Percentiles rank a stretch among this genome's conserved stretches.
Conservation (phyloP, 2,888 invertebrate genomes). For the Minunthozetes semirufus region DNA sequence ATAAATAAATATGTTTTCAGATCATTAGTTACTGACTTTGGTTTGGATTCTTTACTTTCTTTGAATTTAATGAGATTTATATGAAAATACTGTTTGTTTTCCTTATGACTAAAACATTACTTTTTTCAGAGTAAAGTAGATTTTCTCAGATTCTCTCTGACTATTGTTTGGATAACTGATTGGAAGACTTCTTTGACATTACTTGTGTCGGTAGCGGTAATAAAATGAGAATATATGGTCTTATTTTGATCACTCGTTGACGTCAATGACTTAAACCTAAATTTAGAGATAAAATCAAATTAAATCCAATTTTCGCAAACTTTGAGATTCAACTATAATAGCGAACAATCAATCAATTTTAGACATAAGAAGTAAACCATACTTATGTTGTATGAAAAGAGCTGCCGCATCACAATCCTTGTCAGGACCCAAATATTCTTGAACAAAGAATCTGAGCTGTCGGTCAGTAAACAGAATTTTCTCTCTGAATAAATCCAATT, state of each 20-base stretch:
- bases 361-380: constrained; percentile 49
- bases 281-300: not conserved
- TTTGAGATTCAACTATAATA: not conserved
- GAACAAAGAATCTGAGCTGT: constrained; percentile 52
- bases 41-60: not conserved
- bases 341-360: not conserved
- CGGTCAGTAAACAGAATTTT: constrained; percentile 59
- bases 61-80: not conserved
- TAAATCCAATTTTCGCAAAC: not conserved
- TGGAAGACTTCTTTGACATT: constrained; percentile 62
- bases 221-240: constrained; percentile 60
- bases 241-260: constrained; percentile 51
- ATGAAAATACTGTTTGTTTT: not conserved
- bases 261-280: constrained; percentile 15
- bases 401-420: constrained; percentile 59
- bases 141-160: constrained; percentile 57
- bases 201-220: constrained; percentile 61
- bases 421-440: constrained; percentile 54
- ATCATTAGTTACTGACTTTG: not conserved
- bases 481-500: constrained; percentile 60
- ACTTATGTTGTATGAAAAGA: constrained; percentile 56
- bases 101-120: not conserved
- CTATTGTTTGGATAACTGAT: constrained; percentile 61
- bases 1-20: too few relatives aligned
- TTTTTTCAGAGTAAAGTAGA: constrained; percentile 48